Conservation (phyloP, 2,888 invertebrate species). For the Scaptomyza caliginosa region DNA sequence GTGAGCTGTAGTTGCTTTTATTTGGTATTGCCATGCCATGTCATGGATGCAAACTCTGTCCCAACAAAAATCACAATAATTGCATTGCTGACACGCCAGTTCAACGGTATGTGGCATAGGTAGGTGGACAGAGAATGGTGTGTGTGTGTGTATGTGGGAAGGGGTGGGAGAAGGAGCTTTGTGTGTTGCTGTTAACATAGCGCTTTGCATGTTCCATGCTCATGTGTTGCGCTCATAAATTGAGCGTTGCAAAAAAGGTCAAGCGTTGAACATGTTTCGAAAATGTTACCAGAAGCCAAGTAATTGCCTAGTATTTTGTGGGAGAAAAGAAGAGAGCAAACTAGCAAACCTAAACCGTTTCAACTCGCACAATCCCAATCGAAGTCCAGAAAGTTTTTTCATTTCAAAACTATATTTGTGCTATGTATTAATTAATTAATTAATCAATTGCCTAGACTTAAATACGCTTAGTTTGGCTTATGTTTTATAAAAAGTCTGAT, state of each 20-base stretch:
- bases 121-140: conserved; percentile 1
- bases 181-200: conserved; percentile 55
- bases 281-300: conserved; percentile 54
- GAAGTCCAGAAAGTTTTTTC: not conserved
- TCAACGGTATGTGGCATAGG: conserved; percentile 2
- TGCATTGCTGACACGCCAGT: conserved; percentile 71
- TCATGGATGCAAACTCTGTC: conserved; percentile 27
- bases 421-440: too few species aligned
- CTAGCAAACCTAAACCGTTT: not conserved
- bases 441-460: not conserved
- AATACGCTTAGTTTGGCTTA: not conserved
- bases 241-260: conserved; percentile 60
- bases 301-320: conserved; percentile 42
- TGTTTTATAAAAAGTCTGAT: not conserved
- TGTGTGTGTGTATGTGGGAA: conserved; percentile 9
- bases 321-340: not conserved
- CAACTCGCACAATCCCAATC: not conserved
- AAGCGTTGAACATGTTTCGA: conserved; percentile 63
- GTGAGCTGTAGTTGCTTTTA: conserved; percentile 63
- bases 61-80: conserved; percentile 61
- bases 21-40: conserved; percentile 67
- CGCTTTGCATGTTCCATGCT: conserved; percentile 64
- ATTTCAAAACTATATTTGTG: too few species aligned
- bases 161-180: conserved; percentile 6
- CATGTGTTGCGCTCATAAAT: conserved; percentile 64